Conservation (phyloP, 64 coral and sea anemone species). For the Montipora efflorescens region DNA sequence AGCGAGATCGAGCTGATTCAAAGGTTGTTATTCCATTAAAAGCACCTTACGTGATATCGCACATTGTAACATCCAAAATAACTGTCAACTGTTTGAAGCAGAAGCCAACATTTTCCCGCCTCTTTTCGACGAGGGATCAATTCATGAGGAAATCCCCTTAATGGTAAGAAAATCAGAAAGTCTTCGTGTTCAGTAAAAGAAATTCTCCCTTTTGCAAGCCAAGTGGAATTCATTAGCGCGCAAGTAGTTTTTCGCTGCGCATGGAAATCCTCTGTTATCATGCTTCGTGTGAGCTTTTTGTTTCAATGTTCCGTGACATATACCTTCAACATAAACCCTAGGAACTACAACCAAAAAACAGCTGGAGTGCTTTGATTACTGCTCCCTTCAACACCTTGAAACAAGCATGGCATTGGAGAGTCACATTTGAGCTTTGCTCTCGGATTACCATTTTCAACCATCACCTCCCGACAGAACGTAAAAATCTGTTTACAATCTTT, state of each 20-base stretch:
- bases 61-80: background rate
- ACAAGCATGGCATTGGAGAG: constrained; percentile 11
- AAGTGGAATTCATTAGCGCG: too few species aligned
- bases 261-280: background rate
- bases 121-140: background rate
- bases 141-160: too few species aligned
- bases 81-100: background rate
- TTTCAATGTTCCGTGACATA: constrained; percentile 1
- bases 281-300: background rate
- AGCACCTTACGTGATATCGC: background rate
- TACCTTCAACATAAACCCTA: background rate
- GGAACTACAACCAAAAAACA: background rate
- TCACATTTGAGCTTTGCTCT: background rate
- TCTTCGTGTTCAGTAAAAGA: background rate
- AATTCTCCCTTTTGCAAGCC: too few species aligned
- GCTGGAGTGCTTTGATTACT: background rate
- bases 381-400: background rate
- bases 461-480: background rate
- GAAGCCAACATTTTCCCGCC: background rate
- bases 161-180: background rate
- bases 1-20: too few species aligned
- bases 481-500: constrained; percentile 39
- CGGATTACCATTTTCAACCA: background rate
- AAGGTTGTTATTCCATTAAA: background rate
- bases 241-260: background rate